Evolutionary conservation across 2,888 invertebrate species (phyloP), one percentile per base, ranked within the genome.

Genomic region (Lepidocyrtoides sp.): DNA sequence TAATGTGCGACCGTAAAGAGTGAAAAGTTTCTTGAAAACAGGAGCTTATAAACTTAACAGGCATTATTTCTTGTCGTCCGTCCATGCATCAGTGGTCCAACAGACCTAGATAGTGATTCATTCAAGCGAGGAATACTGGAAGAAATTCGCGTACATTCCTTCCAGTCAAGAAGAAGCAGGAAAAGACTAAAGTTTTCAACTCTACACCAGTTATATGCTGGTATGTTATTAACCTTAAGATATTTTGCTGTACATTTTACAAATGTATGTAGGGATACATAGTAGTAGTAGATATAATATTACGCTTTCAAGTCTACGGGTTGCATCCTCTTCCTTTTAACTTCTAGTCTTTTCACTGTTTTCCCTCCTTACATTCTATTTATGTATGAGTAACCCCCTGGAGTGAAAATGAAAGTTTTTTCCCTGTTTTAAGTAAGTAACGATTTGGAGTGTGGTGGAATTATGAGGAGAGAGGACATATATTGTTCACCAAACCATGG

Each of bases 341-440:
- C n/a, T n/a, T n/a, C n/a, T n/a, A n/a, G n/a, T n/a, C n/a, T n/a
- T n/a, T n/a, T n/a, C n/a, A n/a, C n/a, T n/a, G n/a, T n/a, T n/a
- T n/a, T n/a, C n/a, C n/a, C n/a, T n/a, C n/a, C n/a, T n/a, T n/a
- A n/a, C n/a, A n/a, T n/a, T n/a, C n/a, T n/a, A n/a, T n/a, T n/a
- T n/a, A n/a, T n/a, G n/a, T 20, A 14, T 0, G 8, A 85, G 54
- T 17, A 20, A 72, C 87, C 87, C 86, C 87, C 87, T 51, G 79
- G 87, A 87, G 87, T 79, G 87, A 87, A 87, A 87, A 87, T 87
- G 87, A 87, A 87, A 87, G 79, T 87, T 87, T 87, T 51, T 69
- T 36, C 14, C 48, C 79, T 23, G 79, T 79, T 87, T 87, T 87
- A 66, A 79, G 63, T 23, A 66, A 87, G 41, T 87, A 87, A 87